A percentile compares a stretch with the other conserved stretches of the same genome.
phyloP scores from a whole-genome alignment of 1,140 invertebrate species.

The Reticulitermes speratus region DNA sequence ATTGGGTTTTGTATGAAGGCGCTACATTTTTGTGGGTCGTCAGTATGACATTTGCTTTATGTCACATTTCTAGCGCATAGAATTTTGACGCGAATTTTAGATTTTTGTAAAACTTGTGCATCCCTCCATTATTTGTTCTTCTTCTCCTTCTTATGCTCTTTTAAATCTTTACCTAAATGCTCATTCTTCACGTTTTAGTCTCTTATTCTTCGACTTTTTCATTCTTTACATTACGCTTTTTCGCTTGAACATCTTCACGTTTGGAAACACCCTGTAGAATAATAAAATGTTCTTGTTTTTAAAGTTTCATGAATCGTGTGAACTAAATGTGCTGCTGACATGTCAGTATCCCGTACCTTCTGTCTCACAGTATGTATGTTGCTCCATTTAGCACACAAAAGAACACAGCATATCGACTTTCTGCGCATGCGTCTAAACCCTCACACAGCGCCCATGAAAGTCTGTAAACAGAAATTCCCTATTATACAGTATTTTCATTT shows the following conservation, averaged over 20 bases:
- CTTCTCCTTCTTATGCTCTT: no score
- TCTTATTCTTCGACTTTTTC: neutral
- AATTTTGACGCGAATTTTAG: no score
- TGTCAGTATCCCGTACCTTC: neutral
- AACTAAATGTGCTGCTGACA: neutral
- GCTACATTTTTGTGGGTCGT: no score
- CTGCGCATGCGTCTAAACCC: neutral
- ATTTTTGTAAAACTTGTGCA: no score
- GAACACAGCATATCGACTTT: neutral
- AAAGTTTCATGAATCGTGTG: neutral
- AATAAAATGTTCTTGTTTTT: neutral
- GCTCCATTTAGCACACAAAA: neutral
- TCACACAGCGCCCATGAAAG: no score
- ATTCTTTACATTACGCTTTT: neutral
- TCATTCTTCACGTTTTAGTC: neutral
- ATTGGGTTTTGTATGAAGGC: no score
- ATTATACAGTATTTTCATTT: no score
- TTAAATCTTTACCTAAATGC: no score
- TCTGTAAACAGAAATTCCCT: no score
- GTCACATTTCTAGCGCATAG: no score
- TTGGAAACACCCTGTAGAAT: neutral
- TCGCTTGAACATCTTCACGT: neutral
- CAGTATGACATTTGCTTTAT: no score
- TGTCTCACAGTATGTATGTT: neutral
- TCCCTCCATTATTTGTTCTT: no score